Evolutionary conservation across 2,113 vertebrate genomes (phyloP), one percentile per base, ranked within the genome.

Genomic region (Helogale parvula): DNA sequence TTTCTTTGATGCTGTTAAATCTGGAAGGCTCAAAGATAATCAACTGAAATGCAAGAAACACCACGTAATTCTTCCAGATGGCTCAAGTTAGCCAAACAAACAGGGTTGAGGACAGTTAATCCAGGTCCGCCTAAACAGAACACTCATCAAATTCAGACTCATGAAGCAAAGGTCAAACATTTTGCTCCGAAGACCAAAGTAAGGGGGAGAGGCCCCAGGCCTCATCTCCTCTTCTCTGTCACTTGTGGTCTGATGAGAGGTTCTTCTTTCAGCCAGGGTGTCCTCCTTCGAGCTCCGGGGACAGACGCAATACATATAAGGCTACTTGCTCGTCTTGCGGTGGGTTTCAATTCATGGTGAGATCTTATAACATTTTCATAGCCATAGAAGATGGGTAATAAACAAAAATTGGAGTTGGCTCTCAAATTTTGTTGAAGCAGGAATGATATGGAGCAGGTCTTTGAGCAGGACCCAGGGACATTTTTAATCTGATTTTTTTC

Each of bases 351-450:
- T 41, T 52, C 82, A 63, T n/a, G 16, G 5, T n/a, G 38, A 19
- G 60, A 29, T 52, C 41, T 27, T 74, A 12, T 57, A 82, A 81
- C 21, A 76, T 82, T 41, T 66, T 87, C 33, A 50, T 54, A 88
- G n/a, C n/a, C 41, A 63, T 13, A 25, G 7, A 41, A 31, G 23
- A 27, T 38, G 65, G 21, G 10, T 27, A 35, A 5, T 29, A 52
- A 84, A 7, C 21, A 79, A 65, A 88, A 77, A 63, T 5, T 69
- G 41, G 47, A 79, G 41, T 31, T 29, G 35, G 12, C 10, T 25
- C 27, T 63, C 60, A 77, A 45, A 41, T 33, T 81, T 92, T 68
- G 54, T 35, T 92, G 60, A 94, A 88, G 47, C 50, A 93, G 54
- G 1, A 54, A 86, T 33, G 9, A 72, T 5, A 13, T 12, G 33